These are phyloP conservation scores for Coluber constrictor DNA, from an alignment of 2,797 vertebrate species.

Conservation along the genomic window DNA sequence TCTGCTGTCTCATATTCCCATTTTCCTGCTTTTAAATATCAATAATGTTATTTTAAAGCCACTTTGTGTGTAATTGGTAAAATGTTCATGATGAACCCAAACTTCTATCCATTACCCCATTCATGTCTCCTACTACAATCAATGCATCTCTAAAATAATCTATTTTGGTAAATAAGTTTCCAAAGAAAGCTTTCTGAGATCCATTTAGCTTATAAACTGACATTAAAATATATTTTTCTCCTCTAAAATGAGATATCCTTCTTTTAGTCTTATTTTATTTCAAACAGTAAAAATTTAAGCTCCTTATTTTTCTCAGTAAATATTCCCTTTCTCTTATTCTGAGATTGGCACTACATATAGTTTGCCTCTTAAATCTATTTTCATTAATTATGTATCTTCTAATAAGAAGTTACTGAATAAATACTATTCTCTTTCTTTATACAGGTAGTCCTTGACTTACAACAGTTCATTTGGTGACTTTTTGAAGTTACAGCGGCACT, in stretches of 20 bases:
- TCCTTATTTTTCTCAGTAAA: conserved; percentile 3
- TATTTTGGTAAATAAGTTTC: conserved; percentile 48
- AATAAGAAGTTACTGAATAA: neutral
- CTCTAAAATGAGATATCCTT: neutral
- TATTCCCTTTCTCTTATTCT: neutral
- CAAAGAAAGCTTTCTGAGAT: conserved; percentile 42
- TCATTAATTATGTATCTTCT: neutral
- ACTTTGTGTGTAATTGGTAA: conserved; percentile 13
- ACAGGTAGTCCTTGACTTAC: neutral
- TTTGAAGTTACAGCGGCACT: neutral
- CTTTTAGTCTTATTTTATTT: conserved; percentile 18
- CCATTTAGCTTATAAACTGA: conserved; percentile 19
- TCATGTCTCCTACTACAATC: conserved; percentile 6
- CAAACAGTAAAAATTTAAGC: conserved; percentile 8
- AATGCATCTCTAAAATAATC: conserved; percentile 15
- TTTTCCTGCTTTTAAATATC: conserved; percentile 14
- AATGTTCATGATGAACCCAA: conserved; percentile 10
- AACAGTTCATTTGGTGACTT: neutral
- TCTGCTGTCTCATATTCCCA: neutral
- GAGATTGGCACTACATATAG: neutral
- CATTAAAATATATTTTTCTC: conserved; percentile 3
- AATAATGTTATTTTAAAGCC: conserved; percentile 13
- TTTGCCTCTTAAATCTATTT: neutral
- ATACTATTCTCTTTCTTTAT: neutral
- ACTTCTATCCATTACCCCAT: conserved; percentile 5